Conservation (phyloP, 1,140 invertebrate genomes). For the Trinorchestia longiramus region DNA sequence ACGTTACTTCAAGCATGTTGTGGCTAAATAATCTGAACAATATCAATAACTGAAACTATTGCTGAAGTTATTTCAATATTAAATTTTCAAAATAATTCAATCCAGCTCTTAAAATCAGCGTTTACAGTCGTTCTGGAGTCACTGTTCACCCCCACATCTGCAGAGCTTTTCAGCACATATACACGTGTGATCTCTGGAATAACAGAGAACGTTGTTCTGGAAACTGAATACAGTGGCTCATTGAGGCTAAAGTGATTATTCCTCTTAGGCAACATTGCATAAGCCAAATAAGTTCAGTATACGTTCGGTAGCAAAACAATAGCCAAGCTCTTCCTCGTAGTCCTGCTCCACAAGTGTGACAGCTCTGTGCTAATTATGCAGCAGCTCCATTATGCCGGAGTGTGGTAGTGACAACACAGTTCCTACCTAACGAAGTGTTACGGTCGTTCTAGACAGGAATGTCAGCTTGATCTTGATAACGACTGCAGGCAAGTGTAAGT, state of each 20-base stretch:
- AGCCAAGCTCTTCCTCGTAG: neutral
- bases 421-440: neutral
- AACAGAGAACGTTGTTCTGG: neutral
- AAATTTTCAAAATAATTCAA: neutral
- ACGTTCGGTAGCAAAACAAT: slow-evolving; percentile 17
- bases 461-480: slow-evolving; percentile 30
- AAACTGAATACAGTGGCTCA: neutral
- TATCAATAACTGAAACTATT: neutral
- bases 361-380: slow-evolving; percentile 5
- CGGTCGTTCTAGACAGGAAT: neutral
- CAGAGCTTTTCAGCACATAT: neutral
- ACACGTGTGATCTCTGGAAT: neutral
- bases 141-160: neutral
- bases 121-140: neutral
- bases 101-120: neutral
- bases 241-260: neutral
- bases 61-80: neutral
- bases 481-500: neutral
- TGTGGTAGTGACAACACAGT: slow-evolving; percentile 12
- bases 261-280: neutral
- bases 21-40: neutral
- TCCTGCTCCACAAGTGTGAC: neutral
- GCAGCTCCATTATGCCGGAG: neutral
- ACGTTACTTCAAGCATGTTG: neutral
- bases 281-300: neutral